Base-by-base conservation (phyloP, 2,888 invertebrate species). In the Mesorhabditis sp. region DNA sequence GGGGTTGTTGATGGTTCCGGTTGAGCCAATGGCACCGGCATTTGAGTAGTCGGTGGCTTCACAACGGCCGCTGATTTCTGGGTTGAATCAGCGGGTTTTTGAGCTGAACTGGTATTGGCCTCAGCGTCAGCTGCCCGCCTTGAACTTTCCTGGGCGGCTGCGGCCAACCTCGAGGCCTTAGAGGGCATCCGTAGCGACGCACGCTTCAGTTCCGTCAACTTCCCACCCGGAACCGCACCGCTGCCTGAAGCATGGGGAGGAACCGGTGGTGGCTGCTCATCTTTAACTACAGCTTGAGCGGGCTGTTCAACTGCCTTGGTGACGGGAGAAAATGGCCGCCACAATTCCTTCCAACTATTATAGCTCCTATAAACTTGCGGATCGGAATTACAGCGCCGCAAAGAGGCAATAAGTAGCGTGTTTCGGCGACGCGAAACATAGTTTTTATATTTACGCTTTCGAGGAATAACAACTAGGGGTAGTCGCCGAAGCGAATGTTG, bases 391-490 rank as follows among this genome's bases (percentile, higher is more conserved):
- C 83, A 84, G 44, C 76, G 66, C 6, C 85, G 66, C 13, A 84
- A 67, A 63, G 77, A 77, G 41, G 80, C 80, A 13, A 83, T 67
- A 5, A 81, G 71, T 67, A 80, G 81, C 41, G 78, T 80, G 62
- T 84, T 84, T 65, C 83, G 67, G 44, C 82, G 71, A 10, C 84
- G 74, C 4, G 82, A 82, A 6, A 84, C 82, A 68, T 80, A 84
- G 71, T 85, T 82, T 71, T 84, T 84, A 71, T 85, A 83, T 71
- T 84, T 85, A 41, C 83, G 68, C 61, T 82, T 77, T 6, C 80
- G 70, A 5, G 84, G 84, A 63, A 84, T 84, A 44, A 84, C 83
- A 15, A 84, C 84, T 15, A 84, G 71, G 3, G 84, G 84, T 68
- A 82, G 69, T 15, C 80, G 74, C 28, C 81, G 76, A 41, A 80